Evolutionary conservation across 2,797 vertebrate genomes (phyloP), one percentile per base, ranked within the genome.

Genomic region (Pseudotriccus pelzelni): DNA sequence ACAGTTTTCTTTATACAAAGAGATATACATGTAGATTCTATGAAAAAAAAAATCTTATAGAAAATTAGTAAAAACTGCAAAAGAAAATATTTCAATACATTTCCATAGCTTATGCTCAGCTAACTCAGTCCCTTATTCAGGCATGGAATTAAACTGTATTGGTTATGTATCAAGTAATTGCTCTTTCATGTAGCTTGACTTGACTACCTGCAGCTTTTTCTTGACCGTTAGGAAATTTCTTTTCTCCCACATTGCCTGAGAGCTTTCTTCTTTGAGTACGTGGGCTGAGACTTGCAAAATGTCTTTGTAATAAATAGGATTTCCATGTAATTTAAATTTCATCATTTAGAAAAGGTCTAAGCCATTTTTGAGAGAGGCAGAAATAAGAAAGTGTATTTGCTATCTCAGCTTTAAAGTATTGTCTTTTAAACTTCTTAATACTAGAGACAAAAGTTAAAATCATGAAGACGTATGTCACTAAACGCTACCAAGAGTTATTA

Each of bases 271-370:
- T 27, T 49, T 27, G 14, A 49, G 49, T 50, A 62, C 7, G 12
- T 64, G 69, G 1, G 1, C 41, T 64, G 37, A 69, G 8, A 14
- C 5, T 59, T 76, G 14, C 12, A 84, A 64, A 50, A 81, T 55
- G 44, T 17, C 6, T 27, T 43, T 73, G 17, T 28, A 52, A 53
- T 46, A 28, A 37, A 25, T 2, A 34, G 34, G 15, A 59, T 66
- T 77, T 85, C 25, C 36, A 9, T 92, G 69, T 89, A 84, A 84
- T 77, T 92, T 87, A 76, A 89, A 32, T 74, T 90, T 93, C 90
- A 74, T 73, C 21, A 92, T 93, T 96, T 87, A 78, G 64, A 55
- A 46, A 85, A 87, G 13, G 5, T 81, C 66, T 82, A 94, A 87
- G 12, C 20, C 22, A 72, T 68, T 56, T 43, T 84, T 85, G 47